Evolutionary conservation across 2,113 vertebrate species (phyloP).

Genomic region (Phylloscopus trochilus): DNA sequence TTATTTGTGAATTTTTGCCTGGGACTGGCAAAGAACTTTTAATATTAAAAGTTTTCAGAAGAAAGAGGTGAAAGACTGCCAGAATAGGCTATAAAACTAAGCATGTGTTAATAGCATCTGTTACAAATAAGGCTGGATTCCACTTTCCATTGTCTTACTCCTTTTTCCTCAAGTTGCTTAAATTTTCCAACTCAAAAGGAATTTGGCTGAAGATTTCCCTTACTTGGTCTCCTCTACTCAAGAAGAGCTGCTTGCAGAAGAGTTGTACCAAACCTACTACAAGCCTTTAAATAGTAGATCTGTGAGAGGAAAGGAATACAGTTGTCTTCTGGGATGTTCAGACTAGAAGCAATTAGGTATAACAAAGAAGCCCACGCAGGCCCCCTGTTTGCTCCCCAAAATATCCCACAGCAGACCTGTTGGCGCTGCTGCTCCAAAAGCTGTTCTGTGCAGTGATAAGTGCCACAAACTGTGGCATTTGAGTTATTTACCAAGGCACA

Average conservation of each 20-base stretch:
- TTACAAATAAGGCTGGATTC: conserved; percentile 53
- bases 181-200: conserved; percentile 49
- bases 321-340: neutral
- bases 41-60: neutral
- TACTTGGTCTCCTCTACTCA: neutral
- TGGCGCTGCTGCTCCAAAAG: neutral
- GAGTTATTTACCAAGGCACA: neutral
- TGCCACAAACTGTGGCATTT: neutral
- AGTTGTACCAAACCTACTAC: neutral
- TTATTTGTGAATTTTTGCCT: neutral
- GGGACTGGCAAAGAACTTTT: neutral
- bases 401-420: neutral
- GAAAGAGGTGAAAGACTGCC: neutral
- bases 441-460: neutral
- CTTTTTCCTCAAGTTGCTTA: conserved; percentile 46
- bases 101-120: conserved; percentile 52
- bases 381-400: fast-evolving
- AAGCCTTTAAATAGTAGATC: neutral
- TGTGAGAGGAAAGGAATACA: neutral
- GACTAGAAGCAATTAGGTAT: neutral
- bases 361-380: neutral
- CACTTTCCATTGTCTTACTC: conserved; percentile 47
- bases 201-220: conserved; percentile 42
- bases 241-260: neutral
- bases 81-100: conserved; percentile 35